A percentile compares a stretch with the other conserved stretches of the same genome.
phyloP scores from a whole-genome alignment of 2,888 invertebrate species.

The Acleris emargana region DNA sequence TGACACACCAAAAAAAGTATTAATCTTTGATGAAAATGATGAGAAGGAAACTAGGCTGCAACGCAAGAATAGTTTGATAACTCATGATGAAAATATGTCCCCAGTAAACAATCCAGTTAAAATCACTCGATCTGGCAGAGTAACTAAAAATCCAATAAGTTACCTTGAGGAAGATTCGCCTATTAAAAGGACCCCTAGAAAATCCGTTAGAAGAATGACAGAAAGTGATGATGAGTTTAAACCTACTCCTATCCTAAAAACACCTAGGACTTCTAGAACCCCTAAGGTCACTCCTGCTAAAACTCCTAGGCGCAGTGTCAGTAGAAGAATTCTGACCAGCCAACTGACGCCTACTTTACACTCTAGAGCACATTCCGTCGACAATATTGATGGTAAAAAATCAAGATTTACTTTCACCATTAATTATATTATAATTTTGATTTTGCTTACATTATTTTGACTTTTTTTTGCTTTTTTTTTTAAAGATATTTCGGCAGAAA shows the following conservation, averaged over 20 bases:
- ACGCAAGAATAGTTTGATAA: slow-evolving; percentile 11
- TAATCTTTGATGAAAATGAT: slow-evolving; percentile 65
- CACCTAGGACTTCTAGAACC: slow-evolving; percentile 37
- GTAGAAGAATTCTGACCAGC: slow-evolving; percentile 62
- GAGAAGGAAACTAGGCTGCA: slow-evolving; percentile 43
- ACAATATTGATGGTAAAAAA: slow-evolving; percentile 67
- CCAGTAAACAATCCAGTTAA: slow-evolving; percentile 27
- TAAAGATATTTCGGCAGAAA: slow-evolving; percentile 66
- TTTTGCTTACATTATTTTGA: background rate
- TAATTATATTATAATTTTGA: background rate
- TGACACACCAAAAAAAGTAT: slow-evolving; percentile 67
- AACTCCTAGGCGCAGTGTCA: slow-evolving; percentile 61
- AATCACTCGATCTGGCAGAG: slow-evolving; percentile 59
- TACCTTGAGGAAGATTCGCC: slow-evolving; percentile 65
- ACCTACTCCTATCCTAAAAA: slow-evolving; percentile 48
- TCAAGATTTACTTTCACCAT: background rate
- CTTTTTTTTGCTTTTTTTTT: slow-evolving; percentile 41
- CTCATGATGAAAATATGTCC: slow-evolving; percentile 25
- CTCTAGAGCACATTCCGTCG: slow-evolving; percentile 65
- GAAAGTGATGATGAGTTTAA: slow-evolving; percentile 69
- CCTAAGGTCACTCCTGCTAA: slow-evolving; percentile 40
- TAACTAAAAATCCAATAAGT: slow-evolving; percentile 51
- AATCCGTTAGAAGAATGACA: slow-evolving; percentile 46
- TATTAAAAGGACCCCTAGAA: slow-evolving; percentile 61
- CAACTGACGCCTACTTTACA: slow-evolving; percentile 70